Base-by-base conservation (phyloP, 2,113 vertebrate species). In the Fregata magnificens region DNA sequence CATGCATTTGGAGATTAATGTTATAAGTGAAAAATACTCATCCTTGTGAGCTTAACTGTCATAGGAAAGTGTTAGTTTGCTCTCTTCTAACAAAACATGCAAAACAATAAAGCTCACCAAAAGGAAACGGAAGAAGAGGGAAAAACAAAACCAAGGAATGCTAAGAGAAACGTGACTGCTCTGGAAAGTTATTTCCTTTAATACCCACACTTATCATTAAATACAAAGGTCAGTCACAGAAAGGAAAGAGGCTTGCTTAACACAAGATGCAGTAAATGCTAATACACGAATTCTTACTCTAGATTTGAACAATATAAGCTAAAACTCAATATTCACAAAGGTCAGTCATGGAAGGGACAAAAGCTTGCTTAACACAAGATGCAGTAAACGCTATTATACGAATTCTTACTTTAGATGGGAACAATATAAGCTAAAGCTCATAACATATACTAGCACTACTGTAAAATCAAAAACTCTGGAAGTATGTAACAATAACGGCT, bases 341-440 rank as follows among this genome's bases (percentile, higher is more conserved):
- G 12, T 21, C 40, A 34, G 17, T 16, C 58, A 78, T 0, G 2
- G 15, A 45, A 67, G 50, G 18, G 25, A 29, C 28, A 69, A 15
- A 62, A 32, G 17, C 14, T 20, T 59, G 9, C 34, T 80, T 47
- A 62, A 69, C n/a, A 45, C 3, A 59, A 47, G 24, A 61, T 21
- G 44, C 11, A 47, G 7, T 32, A 69, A 82, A 50, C 1, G 2
- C 21, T n/a, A 82, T n/a, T 13, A 81, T 1, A 44, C 0, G 0
- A 65, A 77, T 42, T 72, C 20, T 80, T 52, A 55, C 4, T 62
- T 93, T 7, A 34, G 16, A 29, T 36, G 69, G n/a, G 17, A 86
- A 45, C 5, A n/a, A 4, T 5, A 16, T 4, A 62, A 78, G 15
- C 22, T 59, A 50, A 53, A 91, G 8, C 16, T 53, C 14, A 4